Evolutionary conservation across 2,888 invertebrate genomes (phyloP), one percentile per base, ranked within the genome.

Genomic region (Drosophila hamatofila): DNA sequence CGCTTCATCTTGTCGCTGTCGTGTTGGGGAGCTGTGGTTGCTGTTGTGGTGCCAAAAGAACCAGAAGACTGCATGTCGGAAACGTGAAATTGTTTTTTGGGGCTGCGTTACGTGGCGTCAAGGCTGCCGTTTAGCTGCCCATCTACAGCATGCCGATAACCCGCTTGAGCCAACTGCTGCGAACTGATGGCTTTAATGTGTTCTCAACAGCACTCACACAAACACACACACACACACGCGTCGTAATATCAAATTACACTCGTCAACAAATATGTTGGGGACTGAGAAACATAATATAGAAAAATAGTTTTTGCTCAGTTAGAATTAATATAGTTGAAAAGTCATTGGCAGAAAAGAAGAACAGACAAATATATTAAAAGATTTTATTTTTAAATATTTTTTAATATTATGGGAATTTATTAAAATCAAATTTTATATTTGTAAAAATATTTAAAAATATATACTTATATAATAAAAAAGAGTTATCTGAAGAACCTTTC

Each of bases 161-260:
- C 57, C 67, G 64, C 51, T 51, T 48, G 56, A 64, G 66, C 62
- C 62, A 70, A 62, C 46, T 65, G 64, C 56, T 55, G 44, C 42
- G 51, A 65, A 49, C 69, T 76, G 64, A 66, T 63, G 60, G 27
- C 73, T 74, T 74, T 70, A 77, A 77, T 63, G 59, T 59, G 23
- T 55, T 23, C 66, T n/a, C 49, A 42, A 39, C 39, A 70, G 23
- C 41, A 48, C 30, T 39, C 41, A 33, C 37, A 55, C 42, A 68
- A 12, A 39, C 25, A 56, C 42, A 59, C 25, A 52, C 37, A 37
- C 18, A 37, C 14, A n/a, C 2, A 16, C 37, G 2, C 14, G 25
- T 27, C 35, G 44, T 39, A 60, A 52, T 69, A 81, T 71, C 48
- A 73, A 80, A 72, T 65, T 64, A 76, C 76, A 76, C 76, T 56